Percentiles rank a stretch among this genome's conserved stretches.
These are phyloP conservation scores for Papilio elwesi DNA, from an alignment of 2,888 invertebrate species.

Conservation along the genomic window DNA sequence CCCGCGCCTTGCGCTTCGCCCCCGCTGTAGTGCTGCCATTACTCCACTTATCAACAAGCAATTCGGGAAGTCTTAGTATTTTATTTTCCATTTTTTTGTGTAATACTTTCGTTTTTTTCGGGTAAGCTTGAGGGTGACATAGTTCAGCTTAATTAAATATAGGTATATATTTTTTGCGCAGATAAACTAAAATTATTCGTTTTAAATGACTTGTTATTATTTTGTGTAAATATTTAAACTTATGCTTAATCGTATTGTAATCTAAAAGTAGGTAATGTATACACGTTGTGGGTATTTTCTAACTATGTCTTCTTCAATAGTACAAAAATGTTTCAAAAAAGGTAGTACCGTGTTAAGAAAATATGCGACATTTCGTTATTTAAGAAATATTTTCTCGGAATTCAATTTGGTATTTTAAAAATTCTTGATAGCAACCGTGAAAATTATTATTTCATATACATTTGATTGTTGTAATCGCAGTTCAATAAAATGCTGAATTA, in stretches of 20 bases:
- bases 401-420: conserved; percentile 2
- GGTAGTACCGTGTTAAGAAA: not conserved
- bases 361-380: no score
- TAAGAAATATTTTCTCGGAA: not conserved
- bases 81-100: not conserved
- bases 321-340: no score
- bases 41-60: conserved; percentile 42
- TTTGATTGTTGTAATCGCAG: conserved; percentile 21
- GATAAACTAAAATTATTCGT: no score
- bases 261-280: no score
- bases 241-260: no score
- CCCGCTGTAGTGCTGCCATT: conserved; percentile 54
- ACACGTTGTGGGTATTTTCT: no score
- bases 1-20: conserved; percentile 50
- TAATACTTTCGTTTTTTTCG: not conserved
- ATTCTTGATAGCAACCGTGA: not conserved
- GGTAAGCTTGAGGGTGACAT: not conserved
- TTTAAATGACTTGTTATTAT: no score
- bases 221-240: no score
- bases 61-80: conserved; percentile 45
- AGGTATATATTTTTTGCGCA: no score
- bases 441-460: conserved; percentile 20
- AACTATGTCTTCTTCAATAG: no score
- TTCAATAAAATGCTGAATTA: conserved; percentile 34
- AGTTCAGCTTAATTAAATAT: not conserved